phyloP scores from a whole-genome alignment of 1,140 invertebrate genomes.

The Lethrus apterus region DNA sequence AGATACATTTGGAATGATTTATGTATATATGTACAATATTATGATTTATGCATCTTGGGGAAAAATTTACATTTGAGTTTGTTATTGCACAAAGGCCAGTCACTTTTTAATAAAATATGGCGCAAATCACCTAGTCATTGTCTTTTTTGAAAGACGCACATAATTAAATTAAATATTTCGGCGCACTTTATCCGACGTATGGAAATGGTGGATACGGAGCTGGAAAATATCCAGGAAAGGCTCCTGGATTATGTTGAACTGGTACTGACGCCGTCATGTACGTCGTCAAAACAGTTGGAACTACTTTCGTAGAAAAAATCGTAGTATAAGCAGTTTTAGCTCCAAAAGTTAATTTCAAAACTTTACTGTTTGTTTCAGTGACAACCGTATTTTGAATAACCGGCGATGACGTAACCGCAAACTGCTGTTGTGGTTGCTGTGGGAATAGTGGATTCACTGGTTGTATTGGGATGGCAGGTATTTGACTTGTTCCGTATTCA shows the following conservation, averaged over 20 bases:
- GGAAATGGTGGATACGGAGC: slow-evolving; percentile 65
- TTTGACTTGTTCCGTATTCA: slow-evolving; percentile 62
- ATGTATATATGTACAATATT: too few relatives aligned
- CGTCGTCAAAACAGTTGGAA: slow-evolving; percentile 74
- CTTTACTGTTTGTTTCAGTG: slow-evolving; percentile 71
- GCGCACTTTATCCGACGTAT: slow-evolving; percentile 69
- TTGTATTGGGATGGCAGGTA: slow-evolving; percentile 46
- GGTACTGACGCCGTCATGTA: slow-evolving; percentile 72
- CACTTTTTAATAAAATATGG: too few relatives aligned
- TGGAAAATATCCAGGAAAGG: slow-evolving; percentile 67
- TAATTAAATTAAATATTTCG: too few relatives aligned
- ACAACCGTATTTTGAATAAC: slow-evolving; percentile 71
- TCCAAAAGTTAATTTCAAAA: slow-evolving; percentile 79
- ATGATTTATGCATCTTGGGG: too few relatives aligned
- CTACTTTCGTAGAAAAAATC: slow-evolving; percentile 73
- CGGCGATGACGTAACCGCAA: slow-evolving; percentile 72
- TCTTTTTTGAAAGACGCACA: too few relatives aligned
- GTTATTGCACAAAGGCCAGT: too few relatives aligned
- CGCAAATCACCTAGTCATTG: too few relatives aligned
- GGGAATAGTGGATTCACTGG: slow-evolving; percentile 47
- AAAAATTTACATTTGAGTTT: too few relatives aligned
- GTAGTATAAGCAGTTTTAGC: slow-evolving; percentile 83
- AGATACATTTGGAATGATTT: too few relatives aligned
- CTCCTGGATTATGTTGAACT: slow-evolving; percentile 58
- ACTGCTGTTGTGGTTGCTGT: slow-evolving; percentile 56